Percentiles rank a stretch among this genome's conserved stretches.
These are phyloP conservation scores for Psophia crepitans DNA, from an alignment of 2,113 vertebrate genomes.

Conservation along the genomic window DNA sequence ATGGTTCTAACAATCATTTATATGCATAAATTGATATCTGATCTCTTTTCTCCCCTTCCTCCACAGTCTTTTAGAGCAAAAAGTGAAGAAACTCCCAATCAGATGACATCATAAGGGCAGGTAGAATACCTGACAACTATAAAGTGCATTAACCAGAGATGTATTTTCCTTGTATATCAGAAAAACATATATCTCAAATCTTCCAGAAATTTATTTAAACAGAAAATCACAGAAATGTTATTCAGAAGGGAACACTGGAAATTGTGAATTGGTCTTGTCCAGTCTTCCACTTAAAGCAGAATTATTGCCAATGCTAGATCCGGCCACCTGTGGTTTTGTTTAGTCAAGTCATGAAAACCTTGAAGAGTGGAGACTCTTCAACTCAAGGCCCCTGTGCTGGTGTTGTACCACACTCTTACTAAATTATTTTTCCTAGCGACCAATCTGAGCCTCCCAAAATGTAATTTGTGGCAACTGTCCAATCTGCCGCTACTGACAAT, in stretches of 20 bases:
- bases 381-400: fast-evolving
- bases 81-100: not conserved
- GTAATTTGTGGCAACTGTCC: not conserved
- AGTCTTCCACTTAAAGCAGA: not conserved
- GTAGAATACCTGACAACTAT: not conserved
- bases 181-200: not conserved
- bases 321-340: not conserved
- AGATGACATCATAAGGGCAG: not conserved
- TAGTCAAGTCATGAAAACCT: not conserved
- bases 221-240: not conserved
- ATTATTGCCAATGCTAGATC: not conserved
- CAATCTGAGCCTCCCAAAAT: not conserved
- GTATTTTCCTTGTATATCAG: not conserved
- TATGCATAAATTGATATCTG: not conserved
- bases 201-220: not conserved
- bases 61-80: not conserved
- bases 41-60: not conserved
- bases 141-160: not conserved
- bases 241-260: not conserved
- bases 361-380: fast-evolving
- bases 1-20: not conserved
- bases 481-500: not conserved
- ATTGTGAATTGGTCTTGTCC: not conserved
- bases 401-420: not conserved
- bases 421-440: not conserved